Conservation (phyloP, 2,797 vertebrate genomes). For the Cynopterus sphinx region DNA sequence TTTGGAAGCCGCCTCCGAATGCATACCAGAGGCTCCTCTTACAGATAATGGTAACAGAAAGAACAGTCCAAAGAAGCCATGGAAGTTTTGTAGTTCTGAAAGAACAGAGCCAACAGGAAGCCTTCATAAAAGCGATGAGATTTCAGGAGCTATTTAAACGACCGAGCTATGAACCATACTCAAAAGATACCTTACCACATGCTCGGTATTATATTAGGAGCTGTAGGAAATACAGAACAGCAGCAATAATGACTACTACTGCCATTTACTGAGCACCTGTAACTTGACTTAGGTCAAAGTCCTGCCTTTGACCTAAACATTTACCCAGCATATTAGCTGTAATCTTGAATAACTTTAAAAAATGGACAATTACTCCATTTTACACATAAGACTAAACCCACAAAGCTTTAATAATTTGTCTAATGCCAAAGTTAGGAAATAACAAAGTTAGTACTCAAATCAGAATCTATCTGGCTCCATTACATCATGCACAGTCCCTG, state of each 20-base stretch:
- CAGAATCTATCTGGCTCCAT: not conserved
- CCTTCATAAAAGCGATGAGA: not conserved
- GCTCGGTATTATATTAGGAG: not conserved
- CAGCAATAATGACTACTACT: not conserved
- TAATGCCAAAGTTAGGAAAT: constrained; percentile 30
- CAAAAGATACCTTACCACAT: not conserved
- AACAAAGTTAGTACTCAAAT: not conserved
- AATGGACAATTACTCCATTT: not conserved
- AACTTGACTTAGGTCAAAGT: not conserved
- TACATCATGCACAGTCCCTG: not conserved
- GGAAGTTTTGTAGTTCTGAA: constrained; percentile 7
- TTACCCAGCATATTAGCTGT: not conserved
- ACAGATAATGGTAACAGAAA: constrained; percentile 57
- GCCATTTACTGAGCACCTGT: constrained; percentile 11
- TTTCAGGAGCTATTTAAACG: constrained; percentile 35
- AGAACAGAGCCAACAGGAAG: constrained; percentile 50
- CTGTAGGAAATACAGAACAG: not conserved
- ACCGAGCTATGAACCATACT: not conserved
- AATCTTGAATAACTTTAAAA: constrained; percentile 24
- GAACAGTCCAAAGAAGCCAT: not conserved
- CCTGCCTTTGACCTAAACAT: not conserved
- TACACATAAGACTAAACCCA: not conserved
- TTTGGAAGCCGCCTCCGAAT: constrained; percentile 61
- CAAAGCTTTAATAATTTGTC: not conserved
- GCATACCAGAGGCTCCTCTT: constrained; percentile 60